Evolutionary conservation across 2,888 invertebrate genomes (phyloP).

Genomic region (Drosophila mettleri): DNA sequence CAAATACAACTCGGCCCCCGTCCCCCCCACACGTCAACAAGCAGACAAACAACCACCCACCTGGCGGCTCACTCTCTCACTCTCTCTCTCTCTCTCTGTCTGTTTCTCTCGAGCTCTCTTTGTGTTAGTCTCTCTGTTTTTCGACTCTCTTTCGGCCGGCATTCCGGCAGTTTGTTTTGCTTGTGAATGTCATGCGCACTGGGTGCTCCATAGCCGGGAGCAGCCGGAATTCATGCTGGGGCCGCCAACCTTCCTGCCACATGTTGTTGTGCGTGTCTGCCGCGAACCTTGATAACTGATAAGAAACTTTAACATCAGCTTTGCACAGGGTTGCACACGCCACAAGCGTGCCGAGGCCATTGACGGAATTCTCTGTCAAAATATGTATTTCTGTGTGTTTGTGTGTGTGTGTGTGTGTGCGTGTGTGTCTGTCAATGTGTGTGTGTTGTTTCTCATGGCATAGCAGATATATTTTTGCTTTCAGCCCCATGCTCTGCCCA

Average conservation of each 20-base stretch:
- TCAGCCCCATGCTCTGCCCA: neutral
- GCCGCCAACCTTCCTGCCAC: conserved; percentile 74
- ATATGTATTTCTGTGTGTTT: neutral
- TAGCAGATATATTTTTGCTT: conserved; percentile 44
- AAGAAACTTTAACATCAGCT: conserved; percentile 73
- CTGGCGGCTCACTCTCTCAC: conserved; percentile 4
- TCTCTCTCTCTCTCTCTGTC: conserved; percentile 14
- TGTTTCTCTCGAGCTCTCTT: conserved; percentile 4
- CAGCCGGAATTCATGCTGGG: conserved; percentile 48
- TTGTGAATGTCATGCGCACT: conserved; percentile 61
- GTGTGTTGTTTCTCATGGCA: conserved; percentile 26
- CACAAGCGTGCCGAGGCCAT: conserved; percentile 52
- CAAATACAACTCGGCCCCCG: conserved; percentile 31
- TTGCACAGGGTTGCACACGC: conserved; percentile 71
- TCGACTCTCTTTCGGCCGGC: conserved; percentile 37
- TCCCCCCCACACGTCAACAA: neutral
- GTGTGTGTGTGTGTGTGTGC: neutral
- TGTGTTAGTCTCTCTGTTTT: conserved; percentile 17
- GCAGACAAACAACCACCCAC: conserved; percentile 48
- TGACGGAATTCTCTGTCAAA: conserved; percentile 65
- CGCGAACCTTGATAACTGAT: conserved; percentile 77
- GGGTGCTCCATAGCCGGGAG: conserved; percentile 61
- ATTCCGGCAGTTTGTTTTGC: conserved; percentile 58
- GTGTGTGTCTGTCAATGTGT: neutral
- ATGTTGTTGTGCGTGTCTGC: conserved; percentile 77